Percentiles rank a stretch among this genome's conserved stretches.
Conservation (phyloP, 2,113 vertebrate genomes). For the Dissostichus mawsoni region DNA sequence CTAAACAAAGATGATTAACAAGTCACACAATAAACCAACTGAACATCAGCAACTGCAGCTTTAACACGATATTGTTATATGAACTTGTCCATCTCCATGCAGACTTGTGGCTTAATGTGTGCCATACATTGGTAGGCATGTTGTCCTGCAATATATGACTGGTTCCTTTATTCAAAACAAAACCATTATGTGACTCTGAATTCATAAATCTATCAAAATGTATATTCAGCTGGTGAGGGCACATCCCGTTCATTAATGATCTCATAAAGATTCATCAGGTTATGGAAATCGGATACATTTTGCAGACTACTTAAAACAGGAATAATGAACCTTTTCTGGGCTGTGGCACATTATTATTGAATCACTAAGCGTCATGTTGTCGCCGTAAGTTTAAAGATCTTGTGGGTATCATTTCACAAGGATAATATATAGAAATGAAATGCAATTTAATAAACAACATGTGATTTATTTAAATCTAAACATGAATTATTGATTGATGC, state of each 20-base stretch:
- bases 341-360: background rate
- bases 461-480: background rate
- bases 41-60: background rate
- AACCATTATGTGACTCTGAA: background rate
- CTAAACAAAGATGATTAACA: no score
- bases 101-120: background rate
- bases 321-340: background rate
- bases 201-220: background rate
- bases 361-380: background rate
- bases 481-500: background rate
- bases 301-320: no score
- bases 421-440: background rate
- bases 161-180: background rate
- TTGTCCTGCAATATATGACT: constrained; percentile 1
- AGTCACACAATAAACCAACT: background rate
- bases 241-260: background rate
- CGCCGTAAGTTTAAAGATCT: background rate
- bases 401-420: background rate
- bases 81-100: background rate
- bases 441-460: background rate
- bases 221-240: background rate
- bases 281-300: no score
- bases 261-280: no score
- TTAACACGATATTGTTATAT: background rate
- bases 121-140: background rate